A percentile compares a stretch with the other conserved stretches of the same genome.
Conservation (phyloP, 2,113 vertebrate genomes). For the Beaufortia kweichowensis region DNA sequence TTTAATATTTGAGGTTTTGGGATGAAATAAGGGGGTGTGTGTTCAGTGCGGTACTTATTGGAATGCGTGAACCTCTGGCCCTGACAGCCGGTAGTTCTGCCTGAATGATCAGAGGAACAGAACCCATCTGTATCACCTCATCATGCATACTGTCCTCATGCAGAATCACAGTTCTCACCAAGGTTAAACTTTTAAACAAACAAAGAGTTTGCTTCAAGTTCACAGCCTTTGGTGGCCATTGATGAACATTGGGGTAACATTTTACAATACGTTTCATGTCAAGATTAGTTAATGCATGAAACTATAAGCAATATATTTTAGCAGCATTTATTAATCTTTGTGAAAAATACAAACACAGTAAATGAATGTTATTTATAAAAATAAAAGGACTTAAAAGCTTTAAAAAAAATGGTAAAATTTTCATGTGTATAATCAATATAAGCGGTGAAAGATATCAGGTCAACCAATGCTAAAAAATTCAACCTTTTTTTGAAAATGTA, state of each 20-base stretch:
- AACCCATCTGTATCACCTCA: constrained; percentile 70
- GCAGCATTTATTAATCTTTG: no score
- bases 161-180: constrained; percentile 63
- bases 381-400: no score
- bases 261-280: no score
- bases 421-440: no score
- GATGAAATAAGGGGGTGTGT: constrained; percentile 18
- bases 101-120: constrained; percentile 72
- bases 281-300: no score
- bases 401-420: no score
- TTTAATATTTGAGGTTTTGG: constrained; percentile 18
- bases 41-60: constrained; percentile 64
- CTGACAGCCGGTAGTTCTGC: constrained; percentile 77
- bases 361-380: no score
- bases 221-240: constrained; percentile 2
- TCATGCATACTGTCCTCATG: constrained; percentile 63
- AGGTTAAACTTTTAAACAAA: constrained; percentile 69
- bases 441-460: no score
- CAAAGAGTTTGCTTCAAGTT: constrained; percentile 41
- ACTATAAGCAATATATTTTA: no score
- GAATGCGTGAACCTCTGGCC: constrained; percentile 45
- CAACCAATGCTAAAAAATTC: no score
- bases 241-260: not conserved
- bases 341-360: no score
- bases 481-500: no score